phyloP scores from a whole-genome alignment of 1,140 invertebrate species.

The Prorops nasuta region DNA sequence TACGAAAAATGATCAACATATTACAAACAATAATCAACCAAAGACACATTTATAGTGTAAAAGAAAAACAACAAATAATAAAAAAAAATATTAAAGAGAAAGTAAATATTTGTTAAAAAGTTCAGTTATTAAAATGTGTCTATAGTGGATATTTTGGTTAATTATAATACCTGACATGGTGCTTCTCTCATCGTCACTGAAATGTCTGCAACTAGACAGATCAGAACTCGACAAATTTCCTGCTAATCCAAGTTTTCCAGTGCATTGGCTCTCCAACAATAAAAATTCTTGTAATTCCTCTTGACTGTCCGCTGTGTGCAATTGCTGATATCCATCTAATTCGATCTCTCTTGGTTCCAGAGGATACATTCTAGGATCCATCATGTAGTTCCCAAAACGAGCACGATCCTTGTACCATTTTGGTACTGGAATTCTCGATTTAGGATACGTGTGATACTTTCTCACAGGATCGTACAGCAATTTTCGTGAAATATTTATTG shows the following conservation, averaged over 20 bases:
- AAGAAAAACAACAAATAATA: background rate
- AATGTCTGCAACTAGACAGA: conserved; percentile 29
- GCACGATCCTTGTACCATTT: conserved; percentile 34
- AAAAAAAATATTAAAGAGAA: background rate
- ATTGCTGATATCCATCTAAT: conserved; percentile 59
- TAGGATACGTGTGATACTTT: conserved; percentile 60
- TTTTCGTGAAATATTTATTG: background rate
- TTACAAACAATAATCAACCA: background rate
- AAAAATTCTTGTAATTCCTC: conserved; percentile 69
- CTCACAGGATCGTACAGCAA: conserved; percentile 32
- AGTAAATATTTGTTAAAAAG: too few species aligned
- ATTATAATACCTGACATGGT: conserved; percentile 47
- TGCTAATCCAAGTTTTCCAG: conserved; percentile 53
- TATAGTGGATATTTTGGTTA: conserved; percentile 1
- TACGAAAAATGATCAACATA: background rate
- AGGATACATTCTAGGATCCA: conserved; percentile 55
- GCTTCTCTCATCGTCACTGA: conserved; percentile 41
- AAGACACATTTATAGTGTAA: conserved; percentile 5
- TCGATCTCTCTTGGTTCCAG: conserved; percentile 63
- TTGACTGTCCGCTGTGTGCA: conserved; percentile 63
- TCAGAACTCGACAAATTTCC: conserved; percentile 55
- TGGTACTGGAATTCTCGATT: conserved; percentile 48
- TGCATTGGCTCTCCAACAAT: conserved; percentile 64
- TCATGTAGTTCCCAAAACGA: conserved; percentile 33
- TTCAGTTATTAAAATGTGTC: conserved; percentile 2